These are phyloP conservation scores for Melanaphis sacchari DNA, from an alignment of 1,140 invertebrate genomes.

Conservation along the genomic window DNA sequence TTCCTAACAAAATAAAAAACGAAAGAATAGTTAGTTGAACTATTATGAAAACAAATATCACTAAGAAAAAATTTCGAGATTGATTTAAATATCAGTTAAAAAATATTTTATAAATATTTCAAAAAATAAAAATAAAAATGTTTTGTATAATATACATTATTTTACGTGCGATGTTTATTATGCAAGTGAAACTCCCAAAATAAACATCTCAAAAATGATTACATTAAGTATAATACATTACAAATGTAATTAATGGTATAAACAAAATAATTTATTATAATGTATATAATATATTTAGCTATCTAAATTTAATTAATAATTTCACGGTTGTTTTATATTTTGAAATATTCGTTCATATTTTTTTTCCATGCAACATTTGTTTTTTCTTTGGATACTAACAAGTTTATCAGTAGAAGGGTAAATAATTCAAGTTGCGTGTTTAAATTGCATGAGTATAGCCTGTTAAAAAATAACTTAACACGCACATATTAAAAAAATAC, in stretches of 20 bases:
- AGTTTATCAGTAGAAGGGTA: conserved; percentile 39
- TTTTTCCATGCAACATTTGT: background rate
- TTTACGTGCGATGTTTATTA: background rate
- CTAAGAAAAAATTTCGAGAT: too few relatives aligned
- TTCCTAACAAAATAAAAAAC: too few relatives aligned
- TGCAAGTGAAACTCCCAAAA: background rate
- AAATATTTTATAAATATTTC: too few relatives aligned
- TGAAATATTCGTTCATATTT: conserved; percentile 28
- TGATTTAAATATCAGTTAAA: too few relatives aligned
- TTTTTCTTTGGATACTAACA: conserved; percentile 38
- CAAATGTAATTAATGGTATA: background rate
- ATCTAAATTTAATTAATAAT: conserved; percentile 26
- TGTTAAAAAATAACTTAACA: conserved; percentile 39
- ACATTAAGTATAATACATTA: background rate
- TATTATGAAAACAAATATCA: too few relatives aligned
- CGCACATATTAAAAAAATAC: conserved; percentile 34
- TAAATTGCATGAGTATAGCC: conserved; percentile 24
- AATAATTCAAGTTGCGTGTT: conserved; percentile 47
- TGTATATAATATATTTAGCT: background rate
- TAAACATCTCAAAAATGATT: background rate
- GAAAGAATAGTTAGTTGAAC: too few relatives aligned
- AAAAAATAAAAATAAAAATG: too few relatives aligned
- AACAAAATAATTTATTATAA: background rate
- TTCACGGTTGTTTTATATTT: conserved; percentile 1
- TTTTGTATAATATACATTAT: background rate